Percentiles rank a stretch among this genome's conserved stretches.
These are phyloP conservation scores for Aphis craccivora DNA, from an alignment of 1,140 invertebrate species.

Conservation along the genomic window DNA sequence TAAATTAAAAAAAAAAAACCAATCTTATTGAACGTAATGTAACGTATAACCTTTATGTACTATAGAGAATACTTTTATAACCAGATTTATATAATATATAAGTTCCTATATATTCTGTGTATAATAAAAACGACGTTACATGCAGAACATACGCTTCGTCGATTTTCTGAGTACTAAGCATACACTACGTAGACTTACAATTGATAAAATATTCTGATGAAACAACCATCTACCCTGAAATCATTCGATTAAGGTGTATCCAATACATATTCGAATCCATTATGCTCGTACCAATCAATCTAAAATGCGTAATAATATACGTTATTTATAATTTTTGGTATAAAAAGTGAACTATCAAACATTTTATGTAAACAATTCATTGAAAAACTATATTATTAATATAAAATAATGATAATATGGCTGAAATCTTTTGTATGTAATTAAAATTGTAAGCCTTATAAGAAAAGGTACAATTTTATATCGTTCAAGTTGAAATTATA, in stretches of 20 bases:
- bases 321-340: background rate
- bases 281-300: background rate
- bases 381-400: background rate
- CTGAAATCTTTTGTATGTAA: background rate
- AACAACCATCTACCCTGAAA: background rate
- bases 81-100: background rate
- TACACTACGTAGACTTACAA: background rate
- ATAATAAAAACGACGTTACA: background rate
- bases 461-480: background rate
- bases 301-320: background rate
- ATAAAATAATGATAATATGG: background rate
- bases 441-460: background rate
- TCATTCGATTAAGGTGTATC: background rate
- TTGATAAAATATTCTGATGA: background rate
- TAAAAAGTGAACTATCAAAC: background rate
- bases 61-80: background rate
- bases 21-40: background rate
- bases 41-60: too few relatives aligned
- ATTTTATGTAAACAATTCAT: background rate
- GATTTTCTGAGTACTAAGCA: background rate
- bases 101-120: background rate
- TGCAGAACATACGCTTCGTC: background rate
- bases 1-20: background rate
- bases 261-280: background rate
- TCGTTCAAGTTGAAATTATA: background rate